These are phyloP conservation scores for Lutraria lutraria DNA, from an alignment of 2,888 invertebrate species.

Conservation along the genomic window DNA sequence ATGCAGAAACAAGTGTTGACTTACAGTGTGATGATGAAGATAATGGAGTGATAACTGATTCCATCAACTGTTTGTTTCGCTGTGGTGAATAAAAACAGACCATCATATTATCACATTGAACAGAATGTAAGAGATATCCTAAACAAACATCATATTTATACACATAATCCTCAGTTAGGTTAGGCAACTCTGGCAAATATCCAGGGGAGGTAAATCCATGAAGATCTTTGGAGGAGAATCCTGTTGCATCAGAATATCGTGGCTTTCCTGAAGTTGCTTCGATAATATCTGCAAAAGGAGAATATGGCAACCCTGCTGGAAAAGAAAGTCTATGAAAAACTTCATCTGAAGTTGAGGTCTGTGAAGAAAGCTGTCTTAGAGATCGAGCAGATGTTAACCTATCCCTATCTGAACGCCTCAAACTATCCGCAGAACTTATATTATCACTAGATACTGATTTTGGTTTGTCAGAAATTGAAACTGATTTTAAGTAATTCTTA, in stretches of 20 bases:
- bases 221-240: slow-evolving; percentile 42
- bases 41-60: slow-evolving; percentile 88
- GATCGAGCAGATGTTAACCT: slow-evolving; percentile 39
- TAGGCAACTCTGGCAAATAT: slow-evolving; percentile 34
- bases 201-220: slow-evolving; percentile 51
- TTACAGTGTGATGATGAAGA: slow-evolving; percentile 70
- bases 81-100: slow-evolving; percentile 88
- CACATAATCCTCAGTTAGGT: slow-evolving; percentile 52
- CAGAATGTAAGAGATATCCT: slow-evolving; percentile 63
- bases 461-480: slow-evolving; percentile 31
- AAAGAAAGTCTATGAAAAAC: slow-evolving; percentile 55
- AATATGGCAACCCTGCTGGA: neutral
- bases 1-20: neutral
- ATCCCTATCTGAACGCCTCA: neutral
- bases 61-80: slow-evolving; percentile 93
- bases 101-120: slow-evolving; percentile 68
- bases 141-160: slow-evolving; percentile 63
- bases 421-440: slow-evolving; percentile 26
- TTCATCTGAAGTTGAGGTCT: slow-evolving; percentile 51
- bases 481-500: slow-evolving; percentile 45
- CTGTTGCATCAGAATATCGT: neutral
- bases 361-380: slow-evolving; percentile 46
- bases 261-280: slow-evolving; percentile 27
- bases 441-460: slow-evolving; percentile 65
- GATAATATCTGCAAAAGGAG: slow-evolving; percentile 30